A percentile compares a stretch with the other conserved stretches of the same genome.
Evolutionary conservation across 1,140 invertebrate species (phyloP).

Genomic region (Rhagoletis zephyria): DNA sequence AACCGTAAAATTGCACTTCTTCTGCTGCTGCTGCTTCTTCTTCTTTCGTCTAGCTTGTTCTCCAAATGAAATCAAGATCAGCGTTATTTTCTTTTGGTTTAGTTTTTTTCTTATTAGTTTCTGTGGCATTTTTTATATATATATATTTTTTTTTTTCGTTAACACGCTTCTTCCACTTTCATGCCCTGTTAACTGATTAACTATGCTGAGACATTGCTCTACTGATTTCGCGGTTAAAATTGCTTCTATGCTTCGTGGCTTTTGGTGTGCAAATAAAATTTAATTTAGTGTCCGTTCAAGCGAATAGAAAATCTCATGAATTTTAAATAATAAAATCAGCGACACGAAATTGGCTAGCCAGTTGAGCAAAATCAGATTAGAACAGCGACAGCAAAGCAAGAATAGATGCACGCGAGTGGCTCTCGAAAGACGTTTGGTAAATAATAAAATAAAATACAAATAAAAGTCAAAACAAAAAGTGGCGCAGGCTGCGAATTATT

Average conservation of each 20-base stretch:
- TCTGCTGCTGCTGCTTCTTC: not conserved
- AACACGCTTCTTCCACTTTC: constrained; percentile 30
- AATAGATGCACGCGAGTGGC: too few relatives aligned
- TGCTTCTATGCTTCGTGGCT: not conserved
- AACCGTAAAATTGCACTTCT: not conserved
- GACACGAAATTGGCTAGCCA: constrained; percentile 31
- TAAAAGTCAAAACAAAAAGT: too few relatives aligned
- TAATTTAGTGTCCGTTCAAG: constrained; percentile 35
- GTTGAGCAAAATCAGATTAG: constrained; percentile 3
- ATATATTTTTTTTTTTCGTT: constrained; percentile 15
- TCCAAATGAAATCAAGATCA: constrained; percentile 14
- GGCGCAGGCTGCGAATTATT: too few relatives aligned
- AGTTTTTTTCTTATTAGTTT: not conserved
- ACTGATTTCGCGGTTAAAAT: not conserved
- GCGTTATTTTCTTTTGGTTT: not conserved
- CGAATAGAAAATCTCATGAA: constrained; percentile 24
- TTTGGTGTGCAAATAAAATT: constrained; percentile 30
- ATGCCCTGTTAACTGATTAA: constrained; percentile 46
- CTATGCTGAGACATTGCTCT: not conserved
- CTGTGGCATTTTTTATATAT: constrained; percentile 1
- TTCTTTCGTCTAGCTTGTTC: not conserved
- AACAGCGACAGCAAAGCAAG: not conserved
- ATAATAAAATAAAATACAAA: too few relatives aligned
- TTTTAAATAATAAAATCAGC: constrained; percentile 41
- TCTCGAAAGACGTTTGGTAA: too few relatives aligned